phyloP scores from a whole-genome alignment of 2,113 vertebrate genomes.

The Leuciscus idus region DNA sequence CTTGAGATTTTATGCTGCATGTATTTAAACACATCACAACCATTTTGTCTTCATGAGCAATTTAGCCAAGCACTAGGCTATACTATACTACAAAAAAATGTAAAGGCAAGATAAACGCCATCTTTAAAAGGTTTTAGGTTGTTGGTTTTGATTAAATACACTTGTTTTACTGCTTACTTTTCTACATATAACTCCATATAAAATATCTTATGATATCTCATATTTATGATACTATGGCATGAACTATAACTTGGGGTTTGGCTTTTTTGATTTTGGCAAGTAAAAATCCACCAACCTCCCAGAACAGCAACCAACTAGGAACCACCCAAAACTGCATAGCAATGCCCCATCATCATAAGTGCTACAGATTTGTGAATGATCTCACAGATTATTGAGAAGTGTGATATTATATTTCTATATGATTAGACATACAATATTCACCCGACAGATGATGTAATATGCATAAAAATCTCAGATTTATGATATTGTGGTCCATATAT shows the following conservation, averaged over 20 bases:
- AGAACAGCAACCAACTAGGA: too few relatives aligned
- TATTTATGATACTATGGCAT: neutral
- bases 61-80: neutral
- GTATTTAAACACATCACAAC: conserved; percentile 3
- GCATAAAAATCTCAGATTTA: neutral
- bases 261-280: neutral
- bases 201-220: neutral
- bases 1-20: neutral
- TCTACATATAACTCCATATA: neutral
- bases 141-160: neutral
- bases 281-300: neutral
- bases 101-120: neutral
- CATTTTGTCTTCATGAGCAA: neutral
- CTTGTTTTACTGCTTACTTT: neutral
- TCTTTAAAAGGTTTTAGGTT: neutral
- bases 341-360: too few relatives aligned
- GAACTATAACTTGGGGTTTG: neutral
- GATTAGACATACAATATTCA: neutral
- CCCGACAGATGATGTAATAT: neutral
- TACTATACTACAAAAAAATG: neutral
- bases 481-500: neutral
- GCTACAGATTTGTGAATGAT: neutral
- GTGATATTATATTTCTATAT: neutral
- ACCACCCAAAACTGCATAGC: too few relatives aligned
- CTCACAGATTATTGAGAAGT: neutral